Conservation (phyloP, 2,113 vertebrate species). For the Argyrosomus japonicus region DNA sequence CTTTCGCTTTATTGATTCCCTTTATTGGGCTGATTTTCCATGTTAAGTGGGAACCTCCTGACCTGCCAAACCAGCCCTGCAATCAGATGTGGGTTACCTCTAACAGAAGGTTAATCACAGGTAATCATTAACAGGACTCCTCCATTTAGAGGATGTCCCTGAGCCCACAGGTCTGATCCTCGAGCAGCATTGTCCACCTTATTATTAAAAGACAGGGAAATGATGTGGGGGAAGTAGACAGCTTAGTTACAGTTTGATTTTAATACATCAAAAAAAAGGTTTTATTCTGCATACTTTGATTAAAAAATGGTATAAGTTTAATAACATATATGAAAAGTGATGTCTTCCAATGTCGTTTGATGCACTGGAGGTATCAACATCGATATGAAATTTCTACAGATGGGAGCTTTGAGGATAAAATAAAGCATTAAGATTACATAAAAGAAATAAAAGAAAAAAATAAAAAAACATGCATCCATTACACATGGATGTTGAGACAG, state of each 20-base stretch:
- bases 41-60: conserved; percentile 51
- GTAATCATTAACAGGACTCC: conserved; percentile 63
- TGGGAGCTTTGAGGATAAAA: too few species aligned
- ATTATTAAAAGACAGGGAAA: not conserved
- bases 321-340: too few species aligned
- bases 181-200: not conserved
- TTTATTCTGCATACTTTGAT: not conserved
- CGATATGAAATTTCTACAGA: too few species aligned
- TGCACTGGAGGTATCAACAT: too few species aligned
- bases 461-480: too few species aligned
- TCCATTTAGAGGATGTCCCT: conserved; percentile 46
- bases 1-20: conserved; percentile 68
- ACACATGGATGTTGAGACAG: too few species aligned
- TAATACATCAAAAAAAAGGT: not conserved
- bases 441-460: too few species aligned
- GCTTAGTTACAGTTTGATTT: not conserved
- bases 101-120: conserved; percentile 67
- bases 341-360: too few species aligned
- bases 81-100: conserved; percentile 24
- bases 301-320: not conserved
- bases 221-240: not conserved
- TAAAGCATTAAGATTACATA: too few species aligned
- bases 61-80: conserved; percentile 32
- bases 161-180: conserved; percentile 20
- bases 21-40: conserved; percentile 47